Evolutionary conservation across 2,797 vertebrate species (phyloP).

Genomic region (Monodelphis domestica): DNA sequence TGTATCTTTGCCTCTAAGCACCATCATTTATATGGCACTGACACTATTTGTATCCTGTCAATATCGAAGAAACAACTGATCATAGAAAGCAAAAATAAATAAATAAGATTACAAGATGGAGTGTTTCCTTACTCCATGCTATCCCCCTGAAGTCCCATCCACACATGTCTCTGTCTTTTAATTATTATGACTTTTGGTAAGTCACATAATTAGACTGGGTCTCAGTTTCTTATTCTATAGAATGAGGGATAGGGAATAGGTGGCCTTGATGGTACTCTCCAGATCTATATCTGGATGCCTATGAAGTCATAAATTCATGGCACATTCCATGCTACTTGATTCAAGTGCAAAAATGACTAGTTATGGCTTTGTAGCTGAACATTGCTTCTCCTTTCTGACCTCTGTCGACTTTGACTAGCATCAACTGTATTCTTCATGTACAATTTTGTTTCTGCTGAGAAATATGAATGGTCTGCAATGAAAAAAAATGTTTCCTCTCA

Average conservation of each 20-base stretch:
- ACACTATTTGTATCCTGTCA: not conserved
- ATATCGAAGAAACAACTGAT: not conserved
- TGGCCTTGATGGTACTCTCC: not conserved
- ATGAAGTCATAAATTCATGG: not conserved
- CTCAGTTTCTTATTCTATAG: conserved; percentile 20
- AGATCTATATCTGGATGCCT: not conserved
- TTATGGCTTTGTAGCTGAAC: not conserved
- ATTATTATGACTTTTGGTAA: not conserved
- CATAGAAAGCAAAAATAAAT: not conserved
- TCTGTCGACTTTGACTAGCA: not conserved
- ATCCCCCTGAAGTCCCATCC: not conserved
- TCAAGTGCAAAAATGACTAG: not conserved
- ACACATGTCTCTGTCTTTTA: not conserved
- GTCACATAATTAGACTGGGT: not conserved
- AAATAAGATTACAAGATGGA: not conserved
- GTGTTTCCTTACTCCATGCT: not conserved
- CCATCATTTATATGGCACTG: not conserved
- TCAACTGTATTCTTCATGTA: conserved; percentile 14
- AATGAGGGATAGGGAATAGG: not conserved
- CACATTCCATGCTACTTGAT: not conserved
- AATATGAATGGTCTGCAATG: not conserved
- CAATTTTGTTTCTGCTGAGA: not conserved
- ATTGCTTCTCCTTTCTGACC: conserved; percentile 14
- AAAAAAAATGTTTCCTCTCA: conserved; percentile 1
- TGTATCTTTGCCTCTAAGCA: not conserved